phyloP scores from a whole-genome alignment of 2,797 vertebrate species.

The Channallabes apus region DNA sequence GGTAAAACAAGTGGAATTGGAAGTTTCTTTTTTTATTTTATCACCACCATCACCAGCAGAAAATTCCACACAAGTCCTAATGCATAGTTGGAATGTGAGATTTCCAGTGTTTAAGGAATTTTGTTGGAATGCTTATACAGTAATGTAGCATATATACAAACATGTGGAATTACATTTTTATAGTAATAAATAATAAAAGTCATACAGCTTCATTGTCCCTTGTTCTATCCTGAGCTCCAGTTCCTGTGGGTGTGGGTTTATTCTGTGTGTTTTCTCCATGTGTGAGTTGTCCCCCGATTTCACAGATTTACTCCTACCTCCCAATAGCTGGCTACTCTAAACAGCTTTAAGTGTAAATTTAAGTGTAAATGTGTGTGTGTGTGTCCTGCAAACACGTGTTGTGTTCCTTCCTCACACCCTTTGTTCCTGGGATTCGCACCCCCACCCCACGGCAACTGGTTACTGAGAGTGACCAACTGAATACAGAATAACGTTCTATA shows the following conservation, averaged over 20 bases:
- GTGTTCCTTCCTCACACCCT: too few species aligned
- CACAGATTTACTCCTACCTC: neutral
- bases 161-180: neutral
- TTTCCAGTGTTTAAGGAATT: neutral
- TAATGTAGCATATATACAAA: neutral
- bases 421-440: neutral
- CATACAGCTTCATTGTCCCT: neutral
- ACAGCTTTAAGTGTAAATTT: neutral
- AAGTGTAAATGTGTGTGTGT: neutral
- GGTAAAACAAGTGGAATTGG: neutral
- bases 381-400: too few species aligned
- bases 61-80: neutral
- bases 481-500: too few species aligned
- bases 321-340: neutral
- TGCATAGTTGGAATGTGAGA: neutral
- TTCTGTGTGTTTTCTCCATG: neutral
- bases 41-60: neutral
- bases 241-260: neutral
- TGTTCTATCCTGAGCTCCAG: neutral
- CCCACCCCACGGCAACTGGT: too few species aligned
- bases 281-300: neutral
- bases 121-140: neutral
- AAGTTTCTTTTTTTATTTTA: neutral
- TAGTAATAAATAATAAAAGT: neutral
- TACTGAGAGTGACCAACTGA: too few species aligned